Conservation (phyloP, 2,888 invertebrate genomes). For the Pammene aurita region DNA sequence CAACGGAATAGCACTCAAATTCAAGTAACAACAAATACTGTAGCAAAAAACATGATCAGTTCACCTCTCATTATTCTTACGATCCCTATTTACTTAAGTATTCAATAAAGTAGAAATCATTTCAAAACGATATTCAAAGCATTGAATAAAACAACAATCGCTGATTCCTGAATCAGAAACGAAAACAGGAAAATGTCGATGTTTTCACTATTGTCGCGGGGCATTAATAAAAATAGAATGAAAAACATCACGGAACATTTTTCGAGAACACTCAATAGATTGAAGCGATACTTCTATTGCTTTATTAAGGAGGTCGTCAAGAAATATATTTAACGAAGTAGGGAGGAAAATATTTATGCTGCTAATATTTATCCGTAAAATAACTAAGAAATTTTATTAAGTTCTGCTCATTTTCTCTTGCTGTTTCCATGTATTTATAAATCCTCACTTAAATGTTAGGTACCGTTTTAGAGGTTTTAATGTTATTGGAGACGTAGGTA, state of each 20-base stretch:
- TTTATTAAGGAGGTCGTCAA: constrained; percentile 4
- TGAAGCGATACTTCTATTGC: constrained; percentile 18
- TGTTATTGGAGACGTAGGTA: no score
- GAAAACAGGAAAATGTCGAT: constrained; percentile 26
- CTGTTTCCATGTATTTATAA: no score
- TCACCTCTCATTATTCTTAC: not conserved
- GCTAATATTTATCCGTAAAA: no score
- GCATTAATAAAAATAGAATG: constrained; percentile 25
- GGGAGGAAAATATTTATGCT: no score
- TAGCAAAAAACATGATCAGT: not conserved
- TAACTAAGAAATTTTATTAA: no score
- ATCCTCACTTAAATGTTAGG: no score
- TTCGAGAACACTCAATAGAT: constrained; percentile 23
- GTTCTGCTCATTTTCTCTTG: no score
- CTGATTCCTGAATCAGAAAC: constrained; percentile 18
- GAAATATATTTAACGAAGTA: constrained; percentile 18
- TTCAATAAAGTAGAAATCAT: constrained; percentile 10
- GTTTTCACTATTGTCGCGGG: constrained; percentile 25
- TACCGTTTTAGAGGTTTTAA: no score
- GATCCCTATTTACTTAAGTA: not conserved
- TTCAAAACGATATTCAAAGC: constrained; percentile 4
- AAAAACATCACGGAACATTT: constrained; percentile 24
- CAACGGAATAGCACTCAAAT: no score
- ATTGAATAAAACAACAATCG: constrained; percentile 34
- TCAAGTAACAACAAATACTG: not conserved